Evolutionary conservation across 2,888 invertebrate species (phyloP).

Genomic region (Cataglyphis livida): DNA sequence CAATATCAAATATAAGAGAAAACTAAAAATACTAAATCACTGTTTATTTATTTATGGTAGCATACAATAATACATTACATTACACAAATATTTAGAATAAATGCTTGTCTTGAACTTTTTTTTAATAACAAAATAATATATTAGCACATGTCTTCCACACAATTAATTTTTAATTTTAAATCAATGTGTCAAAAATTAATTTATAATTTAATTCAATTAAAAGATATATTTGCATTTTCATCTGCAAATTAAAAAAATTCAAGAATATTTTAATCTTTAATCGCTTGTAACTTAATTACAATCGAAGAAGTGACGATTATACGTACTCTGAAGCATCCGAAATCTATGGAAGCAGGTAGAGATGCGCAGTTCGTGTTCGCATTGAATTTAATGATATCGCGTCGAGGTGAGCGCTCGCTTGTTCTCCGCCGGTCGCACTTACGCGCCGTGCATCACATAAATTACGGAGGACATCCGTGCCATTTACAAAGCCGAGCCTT

Average conservation of each 20-base stretch:
- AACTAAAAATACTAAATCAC: not conserved
- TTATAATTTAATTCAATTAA: not conserved
- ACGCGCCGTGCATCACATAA: slow-evolving; percentile 76
- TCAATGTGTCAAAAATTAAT: not conserved
- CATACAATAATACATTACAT: slow-evolving; percentile 3
- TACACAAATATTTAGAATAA: slow-evolving; percentile 1
- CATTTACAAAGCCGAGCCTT: slow-evolving; percentile 79
- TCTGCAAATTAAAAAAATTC: not conserved
- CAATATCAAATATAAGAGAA: not conserved
- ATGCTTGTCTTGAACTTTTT: not conserved
- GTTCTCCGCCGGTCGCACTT: slow-evolving; percentile 72
- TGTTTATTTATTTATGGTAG: not conserved
- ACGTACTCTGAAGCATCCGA: not conserved
- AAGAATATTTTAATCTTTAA: not conserved
- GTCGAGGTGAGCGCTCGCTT: slow-evolving; percentile 73
- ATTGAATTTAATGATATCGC: slow-evolving; percentile 79
- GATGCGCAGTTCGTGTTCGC: slow-evolving; percentile 65
- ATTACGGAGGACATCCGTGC: slow-evolving; percentile 77
- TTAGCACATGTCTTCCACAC: too few relatives aligned
- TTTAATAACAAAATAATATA: not conserved
- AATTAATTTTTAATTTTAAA: slow-evolving; percentile 8
- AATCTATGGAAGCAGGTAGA: slow-evolving; percentile 37
- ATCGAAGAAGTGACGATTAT: not conserved
- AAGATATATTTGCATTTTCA: not conserved
- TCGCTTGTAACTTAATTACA: not conserved